Evolutionary conservation across 2,888 invertebrate genomes (phyloP).

Genomic region (Lasioglossum figueresi): DNA sequence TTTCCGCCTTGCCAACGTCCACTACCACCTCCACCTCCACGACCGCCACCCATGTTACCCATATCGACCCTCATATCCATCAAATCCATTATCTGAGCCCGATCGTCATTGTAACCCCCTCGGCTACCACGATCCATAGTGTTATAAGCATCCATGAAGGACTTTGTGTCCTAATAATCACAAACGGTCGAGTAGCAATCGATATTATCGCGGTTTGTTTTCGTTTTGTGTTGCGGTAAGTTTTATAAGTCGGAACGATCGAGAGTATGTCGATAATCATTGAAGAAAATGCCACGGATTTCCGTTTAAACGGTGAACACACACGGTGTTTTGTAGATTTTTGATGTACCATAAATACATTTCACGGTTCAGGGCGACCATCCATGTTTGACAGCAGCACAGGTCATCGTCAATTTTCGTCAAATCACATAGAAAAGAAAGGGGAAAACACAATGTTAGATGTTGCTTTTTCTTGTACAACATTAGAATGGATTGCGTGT

Average conservation of each 20-base stretch:
- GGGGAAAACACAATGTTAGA: slow-evolving; percentile 84
- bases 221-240: background rate
- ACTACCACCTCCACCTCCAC: slow-evolving; percentile 82
- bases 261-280: slow-evolving; percentile 55
- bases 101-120: slow-evolving; percentile 83
- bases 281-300: slow-evolving; percentile 57
- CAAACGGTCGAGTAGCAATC: slow-evolving; percentile 21
- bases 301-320: slow-evolving; percentile 65
- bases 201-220: slow-evolving; percentile 3
- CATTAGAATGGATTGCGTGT: slow-evolving; percentile 61
- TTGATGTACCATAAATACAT: slow-evolving; percentile 77
- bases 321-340: slow-evolving; percentile 63
- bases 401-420: slow-evolving; percentile 84
- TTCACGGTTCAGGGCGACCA: slow-evolving; percentile 81
- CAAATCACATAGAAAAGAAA: slow-evolving; percentile 85
- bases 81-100: slow-evolving; percentile 83
- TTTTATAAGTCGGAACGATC: slow-evolving; percentile 24
- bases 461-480: slow-evolving; percentile 59
- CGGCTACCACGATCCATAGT: slow-evolving; percentile 82
- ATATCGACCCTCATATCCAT: slow-evolving; percentile 84
- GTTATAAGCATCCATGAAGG: slow-evolving; percentile 84
- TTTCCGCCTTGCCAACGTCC: slow-evolving; percentile 82
- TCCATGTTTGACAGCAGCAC: slow-evolving; percentile 84
- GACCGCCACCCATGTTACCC: slow-evolving; percentile 80
- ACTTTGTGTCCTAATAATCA: slow-evolving; percentile 82